Percentiles rank a stretch among this genome's conserved stretches.
Conservation (phyloP, 2,888 invertebrate species). For the Cartodere bifasciata region DNA sequence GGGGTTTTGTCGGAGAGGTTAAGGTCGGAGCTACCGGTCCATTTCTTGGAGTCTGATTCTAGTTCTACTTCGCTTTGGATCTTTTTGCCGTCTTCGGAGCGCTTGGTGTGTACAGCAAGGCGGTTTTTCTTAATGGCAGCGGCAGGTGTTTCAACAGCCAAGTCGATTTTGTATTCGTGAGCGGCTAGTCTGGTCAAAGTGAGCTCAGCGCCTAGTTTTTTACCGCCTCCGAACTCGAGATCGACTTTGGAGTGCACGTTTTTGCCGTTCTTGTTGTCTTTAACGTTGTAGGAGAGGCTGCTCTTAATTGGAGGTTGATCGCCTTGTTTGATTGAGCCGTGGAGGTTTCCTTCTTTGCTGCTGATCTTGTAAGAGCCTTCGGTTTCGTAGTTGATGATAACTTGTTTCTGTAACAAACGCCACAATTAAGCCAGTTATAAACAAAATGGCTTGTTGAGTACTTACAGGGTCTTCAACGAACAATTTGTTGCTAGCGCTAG, state of each 20-base stretch:
- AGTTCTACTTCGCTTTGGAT: constrained; percentile 34
- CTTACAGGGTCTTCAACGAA: constrained; percentile 21
- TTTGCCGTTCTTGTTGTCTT: constrained; percentile 19
- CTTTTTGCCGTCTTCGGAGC: constrained; percentile 22
- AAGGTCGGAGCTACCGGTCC: constrained; percentile 41
- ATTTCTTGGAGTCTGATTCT: constrained; percentile 45
- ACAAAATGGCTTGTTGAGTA: constrained; percentile 1
- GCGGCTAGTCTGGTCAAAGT: constrained; percentile 14
- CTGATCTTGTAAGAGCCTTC: constrained; percentile 50
- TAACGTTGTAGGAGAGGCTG: constrained; percentile 30
- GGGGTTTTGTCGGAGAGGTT: constrained; percentile 42
- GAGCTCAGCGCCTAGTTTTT: constrained; percentile 32
- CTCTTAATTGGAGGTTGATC: constrained; percentile 32
- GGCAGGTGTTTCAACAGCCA: constrained; percentile 35
- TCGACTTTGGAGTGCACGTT: constrained; percentile 22
- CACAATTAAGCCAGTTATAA: not conserved
- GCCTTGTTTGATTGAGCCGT: constrained; percentile 33
- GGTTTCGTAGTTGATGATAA: constrained; percentile 17
- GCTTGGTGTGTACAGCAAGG: constrained; percentile 36
- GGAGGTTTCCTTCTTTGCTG: constrained; percentile 51
- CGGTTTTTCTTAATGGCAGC: constrained; percentile 41
- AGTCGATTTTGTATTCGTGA: constrained; percentile 35
- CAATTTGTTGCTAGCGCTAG: constrained; percentile 10
- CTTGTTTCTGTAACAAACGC: not conserved
- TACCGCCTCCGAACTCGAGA: constrained; percentile 28